Evolutionary conservation across 1,140 invertebrate species (phyloP).

Genomic region (Oncopeltus fasciatus): DNA sequence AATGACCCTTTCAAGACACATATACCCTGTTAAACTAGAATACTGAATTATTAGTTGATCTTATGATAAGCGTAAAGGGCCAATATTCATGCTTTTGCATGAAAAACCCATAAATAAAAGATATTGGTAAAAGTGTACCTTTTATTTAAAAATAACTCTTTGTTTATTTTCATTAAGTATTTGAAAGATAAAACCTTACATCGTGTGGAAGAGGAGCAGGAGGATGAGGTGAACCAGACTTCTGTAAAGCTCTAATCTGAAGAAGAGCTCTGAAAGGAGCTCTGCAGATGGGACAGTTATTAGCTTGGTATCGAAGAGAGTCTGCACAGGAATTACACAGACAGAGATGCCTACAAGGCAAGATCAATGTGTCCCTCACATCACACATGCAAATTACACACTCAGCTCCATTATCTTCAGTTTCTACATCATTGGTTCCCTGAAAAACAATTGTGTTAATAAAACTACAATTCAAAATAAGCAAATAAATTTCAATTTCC

Average conservation of each 20-base stretch:
- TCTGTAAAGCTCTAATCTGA: conserved; percentile 88
- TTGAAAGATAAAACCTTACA: conserved; percentile 24
- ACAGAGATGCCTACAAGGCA: conserved; percentile 95
- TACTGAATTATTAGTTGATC: too few species aligned
- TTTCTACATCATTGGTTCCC: conserved; percentile 68
- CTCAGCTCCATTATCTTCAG: conserved; percentile 91
- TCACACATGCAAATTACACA: conserved; percentile 99
- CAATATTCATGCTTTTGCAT: too few species aligned
- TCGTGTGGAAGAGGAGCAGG: conserved; percentile 35
- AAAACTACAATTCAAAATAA: too few species aligned
- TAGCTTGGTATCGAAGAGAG: conserved; percentile 89
- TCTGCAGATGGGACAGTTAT: conserved; percentile 96
- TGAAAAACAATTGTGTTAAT: too few species aligned
- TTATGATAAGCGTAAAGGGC: too few species aligned
- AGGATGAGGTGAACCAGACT: conserved; percentile 41
- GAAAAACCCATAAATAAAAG: too few species aligned
- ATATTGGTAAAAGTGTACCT: too few species aligned
- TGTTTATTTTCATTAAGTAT: too few species aligned
- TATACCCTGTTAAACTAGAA: too few species aligned
- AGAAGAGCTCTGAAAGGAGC: conserved; percentile 91
- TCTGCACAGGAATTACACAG: conserved; percentile 94
- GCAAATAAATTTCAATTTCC: too few species aligned
- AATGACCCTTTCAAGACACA: too few species aligned
- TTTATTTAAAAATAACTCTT: too few species aligned
- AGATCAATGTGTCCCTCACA: conserved; percentile 87